Percentiles rank a stretch among this genome's conserved stretches.
These are phyloP conservation scores for Carettochelys insculpta DNA, from an alignment of 2,113 vertebrate genomes.

Conservation along the genomic window DNA sequence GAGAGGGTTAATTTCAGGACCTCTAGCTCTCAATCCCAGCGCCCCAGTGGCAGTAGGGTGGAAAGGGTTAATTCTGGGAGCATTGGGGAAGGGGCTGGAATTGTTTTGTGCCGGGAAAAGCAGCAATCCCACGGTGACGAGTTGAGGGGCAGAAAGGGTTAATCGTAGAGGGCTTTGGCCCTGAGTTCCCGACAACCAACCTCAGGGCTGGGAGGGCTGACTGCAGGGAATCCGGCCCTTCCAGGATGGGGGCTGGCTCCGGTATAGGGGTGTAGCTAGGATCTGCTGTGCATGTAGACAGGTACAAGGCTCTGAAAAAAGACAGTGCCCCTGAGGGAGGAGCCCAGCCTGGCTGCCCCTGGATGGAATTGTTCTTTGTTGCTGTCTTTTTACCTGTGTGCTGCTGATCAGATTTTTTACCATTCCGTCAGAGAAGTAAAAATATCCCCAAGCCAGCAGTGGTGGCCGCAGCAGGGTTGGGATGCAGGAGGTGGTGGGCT, in stretches of 20 bases:
- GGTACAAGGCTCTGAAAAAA: background rate
- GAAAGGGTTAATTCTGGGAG: background rate
- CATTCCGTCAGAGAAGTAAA: background rate
- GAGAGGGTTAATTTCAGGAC: background rate
- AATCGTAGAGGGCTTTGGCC: background rate
- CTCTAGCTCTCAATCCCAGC: too few relatives aligned
- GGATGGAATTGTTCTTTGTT: background rate
- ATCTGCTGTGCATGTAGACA: background rate
- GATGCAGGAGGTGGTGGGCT: background rate
- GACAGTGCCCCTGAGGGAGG: background rate
- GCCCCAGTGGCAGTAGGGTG: too few relatives aligned
- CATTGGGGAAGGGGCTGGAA: background rate
- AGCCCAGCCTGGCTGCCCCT: background rate
- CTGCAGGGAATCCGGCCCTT: background rate
- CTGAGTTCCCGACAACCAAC: background rate
- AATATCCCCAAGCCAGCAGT: background rate
- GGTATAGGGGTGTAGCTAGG: background rate
- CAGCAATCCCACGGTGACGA: background rate
- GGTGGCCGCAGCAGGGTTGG: background rate
- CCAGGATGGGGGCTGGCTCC: background rate
- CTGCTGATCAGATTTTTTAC: constrained; percentile 35
- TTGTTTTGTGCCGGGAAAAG: background rate
- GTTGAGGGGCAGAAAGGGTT: background rate
- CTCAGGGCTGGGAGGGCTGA: background rate
- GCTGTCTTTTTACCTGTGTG: background rate